These are phyloP conservation scores for Phodopus roborovskii DNA, from an alignment of 2,113 vertebrate genomes.

Conservation along the genomic window DNA sequence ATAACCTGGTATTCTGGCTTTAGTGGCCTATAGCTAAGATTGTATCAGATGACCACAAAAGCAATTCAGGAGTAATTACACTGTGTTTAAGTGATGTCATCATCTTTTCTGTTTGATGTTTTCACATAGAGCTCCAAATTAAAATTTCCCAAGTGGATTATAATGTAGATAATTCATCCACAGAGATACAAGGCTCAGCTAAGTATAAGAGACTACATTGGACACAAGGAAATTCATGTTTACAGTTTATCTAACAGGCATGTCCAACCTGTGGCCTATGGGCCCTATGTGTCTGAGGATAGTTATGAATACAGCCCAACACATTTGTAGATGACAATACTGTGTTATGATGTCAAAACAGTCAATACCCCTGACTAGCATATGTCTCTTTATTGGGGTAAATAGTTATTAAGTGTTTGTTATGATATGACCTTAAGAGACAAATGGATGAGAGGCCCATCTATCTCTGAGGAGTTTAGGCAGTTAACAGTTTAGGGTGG, in stretches of 20 bases:
- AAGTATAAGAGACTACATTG: background rate
- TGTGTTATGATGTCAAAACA: background rate
- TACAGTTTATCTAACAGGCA: background rate
- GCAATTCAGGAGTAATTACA: constrained; percentile 22
- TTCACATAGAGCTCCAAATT: background rate
- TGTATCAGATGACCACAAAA: constrained; percentile 17
- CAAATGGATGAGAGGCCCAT: background rate
- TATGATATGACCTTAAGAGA: background rate
- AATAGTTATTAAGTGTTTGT: background rate
- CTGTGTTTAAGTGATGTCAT: background rate
- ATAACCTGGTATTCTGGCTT: background rate
- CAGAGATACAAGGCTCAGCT: background rate
- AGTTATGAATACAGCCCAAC: background rate
- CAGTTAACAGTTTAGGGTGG: background rate
- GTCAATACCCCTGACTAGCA: background rate
- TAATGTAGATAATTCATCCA: background rate
- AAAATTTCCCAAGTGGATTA: constrained; percentile 6
- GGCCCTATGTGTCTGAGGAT: background rate
- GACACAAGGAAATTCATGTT: background rate
- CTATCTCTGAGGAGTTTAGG: background rate
- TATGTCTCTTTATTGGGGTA: background rate
- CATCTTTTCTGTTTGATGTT: constrained; percentile 37
- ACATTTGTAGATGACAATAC: background rate
- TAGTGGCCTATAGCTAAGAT: background rate
- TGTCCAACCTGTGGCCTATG: background rate